These are phyloP conservation scores for Athene cunicularia DNA, from an alignment of 2,113 vertebrate genomes.

Conservation along the genomic window DNA sequence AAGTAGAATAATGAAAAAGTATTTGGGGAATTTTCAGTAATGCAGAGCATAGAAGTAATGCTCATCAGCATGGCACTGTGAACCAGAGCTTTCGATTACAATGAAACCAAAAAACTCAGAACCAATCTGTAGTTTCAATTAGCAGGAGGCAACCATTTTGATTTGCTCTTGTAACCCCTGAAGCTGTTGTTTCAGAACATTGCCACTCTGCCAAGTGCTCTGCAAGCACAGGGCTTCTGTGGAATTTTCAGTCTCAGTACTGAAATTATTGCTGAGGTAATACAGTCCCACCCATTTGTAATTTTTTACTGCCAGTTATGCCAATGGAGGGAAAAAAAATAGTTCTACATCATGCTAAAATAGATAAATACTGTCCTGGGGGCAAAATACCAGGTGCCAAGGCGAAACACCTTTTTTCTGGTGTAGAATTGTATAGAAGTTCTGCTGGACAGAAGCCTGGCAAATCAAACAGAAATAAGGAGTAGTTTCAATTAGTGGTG, in stretches of 20 bases:
- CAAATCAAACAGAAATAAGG: background rate
- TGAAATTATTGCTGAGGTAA: background rate
- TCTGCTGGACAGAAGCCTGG: background rate
- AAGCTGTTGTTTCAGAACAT: background rate
- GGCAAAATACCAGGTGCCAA: background rate
- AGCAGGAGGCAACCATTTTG: background rate
- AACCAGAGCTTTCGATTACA: background rate
- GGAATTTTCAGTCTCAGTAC: background rate
- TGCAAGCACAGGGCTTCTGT: background rate
- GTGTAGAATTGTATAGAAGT: background rate
- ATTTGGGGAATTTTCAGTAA: background rate
- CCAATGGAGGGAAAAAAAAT: background rate
- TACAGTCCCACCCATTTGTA: background rate
- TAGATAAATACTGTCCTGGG: background rate
- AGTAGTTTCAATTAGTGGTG: background rate
- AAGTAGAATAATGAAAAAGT: background rate
- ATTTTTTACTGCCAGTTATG: background rate
- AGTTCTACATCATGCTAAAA: background rate
- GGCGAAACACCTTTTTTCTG: background rate
- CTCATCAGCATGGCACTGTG: background rate
- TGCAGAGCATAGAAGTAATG: background rate
- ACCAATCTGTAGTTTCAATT: background rate
- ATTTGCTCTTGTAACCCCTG: background rate
- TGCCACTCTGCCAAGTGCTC: background rate
- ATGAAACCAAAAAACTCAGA: background rate